A percentile compares a stretch with the other conserved stretches of the same genome.
These are phyloP conservation scores for Phylloscopus trochiloides DNA, from an alignment of 2,113 vertebrate genomes.

Conservation along the genomic window DNA sequence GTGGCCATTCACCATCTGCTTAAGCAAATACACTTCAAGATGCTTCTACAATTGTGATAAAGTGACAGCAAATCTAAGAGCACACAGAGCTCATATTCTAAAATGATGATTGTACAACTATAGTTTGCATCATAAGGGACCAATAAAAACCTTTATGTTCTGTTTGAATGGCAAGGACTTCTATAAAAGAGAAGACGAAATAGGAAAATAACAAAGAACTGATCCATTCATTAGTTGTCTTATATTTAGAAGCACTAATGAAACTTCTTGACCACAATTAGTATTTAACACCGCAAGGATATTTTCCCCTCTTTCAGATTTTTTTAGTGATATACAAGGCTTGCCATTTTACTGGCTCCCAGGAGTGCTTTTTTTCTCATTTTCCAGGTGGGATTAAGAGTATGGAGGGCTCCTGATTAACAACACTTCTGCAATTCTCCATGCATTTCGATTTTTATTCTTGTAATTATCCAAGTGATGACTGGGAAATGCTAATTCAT, in stretches of 20 bases:
- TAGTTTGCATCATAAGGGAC: constrained; percentile 61
- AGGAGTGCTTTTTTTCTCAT: neutral
- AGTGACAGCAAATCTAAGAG: constrained; percentile 51
- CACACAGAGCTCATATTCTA: constrained; percentile 44
- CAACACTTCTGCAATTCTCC: neutral
- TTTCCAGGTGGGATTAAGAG: neutral
- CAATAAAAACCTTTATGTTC: constrained; percentile 69
- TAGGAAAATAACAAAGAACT: constrained; percentile 56
- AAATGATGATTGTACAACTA: constrained; percentile 67
- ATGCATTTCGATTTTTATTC: neutral
- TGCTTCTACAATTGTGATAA: constrained; percentile 61
- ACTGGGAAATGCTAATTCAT: neutral
- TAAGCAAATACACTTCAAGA: constrained; percentile 74
- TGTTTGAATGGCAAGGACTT: constrained; percentile 30
- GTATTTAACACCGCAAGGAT: neutral
- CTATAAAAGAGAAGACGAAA: constrained; percentile 52
- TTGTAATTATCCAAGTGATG: neutral
- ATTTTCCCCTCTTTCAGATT: neutral
- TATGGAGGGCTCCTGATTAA: neutral
- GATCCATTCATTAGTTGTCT: constrained; percentile 50
- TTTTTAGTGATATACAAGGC: neutral
- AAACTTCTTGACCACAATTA: constrained; percentile 48
- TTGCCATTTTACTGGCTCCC: neutral
- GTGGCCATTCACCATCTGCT: constrained; percentile 69
- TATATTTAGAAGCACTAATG: constrained; percentile 47